phyloP scores from a whole-genome alignment of 2,797 vertebrate genomes.

The Enteromius afrohamiltoni region DNA sequence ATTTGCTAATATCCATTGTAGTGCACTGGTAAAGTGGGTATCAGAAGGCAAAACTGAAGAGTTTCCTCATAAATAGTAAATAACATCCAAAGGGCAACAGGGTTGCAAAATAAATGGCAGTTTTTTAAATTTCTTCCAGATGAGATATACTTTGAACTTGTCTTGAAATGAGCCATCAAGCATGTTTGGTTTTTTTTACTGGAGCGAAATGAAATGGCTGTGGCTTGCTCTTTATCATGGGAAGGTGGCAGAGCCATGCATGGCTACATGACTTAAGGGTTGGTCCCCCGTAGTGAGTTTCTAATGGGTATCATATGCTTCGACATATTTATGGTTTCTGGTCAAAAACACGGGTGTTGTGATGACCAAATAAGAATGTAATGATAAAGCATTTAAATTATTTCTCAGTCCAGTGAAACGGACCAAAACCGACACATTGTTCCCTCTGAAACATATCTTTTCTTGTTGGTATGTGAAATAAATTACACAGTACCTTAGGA shows the following conservation, averaged over 20 bases:
- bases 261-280: conserved; percentile 55
- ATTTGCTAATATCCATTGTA: conserved; percentile 53
- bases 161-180: conserved; percentile 52
- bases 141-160: conserved; percentile 59
- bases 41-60: conserved; percentile 50
- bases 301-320: conserved; percentile 59
- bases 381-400: background rate
- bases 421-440: background rate
- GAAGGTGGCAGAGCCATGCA: conserved; percentile 58
- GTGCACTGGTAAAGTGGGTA: conserved; percentile 51
- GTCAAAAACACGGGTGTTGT: conserved; percentile 19
- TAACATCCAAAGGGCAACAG: conserved; percentile 53
- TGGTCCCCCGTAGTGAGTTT: conserved; percentile 55
- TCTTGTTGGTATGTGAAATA: conserved; percentile 16
- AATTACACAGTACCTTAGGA: background rate
- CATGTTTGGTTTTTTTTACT: conserved; percentile 51
- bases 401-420: background rate
- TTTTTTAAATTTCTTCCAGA: conserved; percentile 60
- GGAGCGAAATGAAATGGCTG: conserved; percentile 56
- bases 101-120: conserved; percentile 60
- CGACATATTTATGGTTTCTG: conserved; percentile 50
- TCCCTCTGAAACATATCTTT: background rate
- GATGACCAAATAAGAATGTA: background rate
- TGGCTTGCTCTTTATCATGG: conserved; percentile 55
- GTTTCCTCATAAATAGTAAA: conserved; percentile 58